Evolutionary conservation across 1,140 invertebrate genomes (phyloP).

Genomic region (Daktulosphaira vitifoliae): DNA sequence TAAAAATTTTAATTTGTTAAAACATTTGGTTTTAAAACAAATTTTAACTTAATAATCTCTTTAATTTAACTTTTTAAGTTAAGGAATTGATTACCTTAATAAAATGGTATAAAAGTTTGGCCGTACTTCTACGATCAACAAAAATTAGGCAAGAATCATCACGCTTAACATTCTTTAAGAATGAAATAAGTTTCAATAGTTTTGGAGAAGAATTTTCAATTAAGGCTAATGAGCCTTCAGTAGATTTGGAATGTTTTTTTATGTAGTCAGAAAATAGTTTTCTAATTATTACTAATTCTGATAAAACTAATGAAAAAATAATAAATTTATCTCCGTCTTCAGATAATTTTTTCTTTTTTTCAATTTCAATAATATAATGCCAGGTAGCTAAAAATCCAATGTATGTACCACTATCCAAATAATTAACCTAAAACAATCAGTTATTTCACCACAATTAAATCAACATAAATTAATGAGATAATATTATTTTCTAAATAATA

Average conservation of each 20-base stretch:
- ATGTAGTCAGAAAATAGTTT: conserved; percentile 42
- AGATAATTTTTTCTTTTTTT: conserved; percentile 5
- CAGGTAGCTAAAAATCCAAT: not conserved
- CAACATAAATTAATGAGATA: no score
- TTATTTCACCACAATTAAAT: no score
- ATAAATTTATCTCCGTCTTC: not conserved
- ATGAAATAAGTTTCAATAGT: conserved; percentile 49
- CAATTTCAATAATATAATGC: conserved; percentile 12
- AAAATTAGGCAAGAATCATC: conserved; percentile 58
- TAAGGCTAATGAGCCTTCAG: conserved; percentile 43
- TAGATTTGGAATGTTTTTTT: conserved; percentile 30
- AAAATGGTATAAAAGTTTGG: conserved; percentile 66
- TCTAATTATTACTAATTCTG: conserved; percentile 40
- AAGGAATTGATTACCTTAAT: conserved; percentile 54
- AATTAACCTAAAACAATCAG: conserved; percentile 12
- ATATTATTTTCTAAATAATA: no score
- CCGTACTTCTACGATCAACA: conserved; percentile 64
- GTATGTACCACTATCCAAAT: not conserved
- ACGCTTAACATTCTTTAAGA: conserved; percentile 46
- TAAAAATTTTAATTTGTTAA: no score
- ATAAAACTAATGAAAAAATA: not conserved
- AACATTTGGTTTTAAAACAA: no score
- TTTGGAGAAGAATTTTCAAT: conserved; percentile 51
- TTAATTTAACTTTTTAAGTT: no score
- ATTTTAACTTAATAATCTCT: no score